Evolutionary conservation across 2,797 vertebrate genomes (phyloP), one percentile per base, ranked within the genome.

Genomic region (Thripadectes ignobilis): DNA sequence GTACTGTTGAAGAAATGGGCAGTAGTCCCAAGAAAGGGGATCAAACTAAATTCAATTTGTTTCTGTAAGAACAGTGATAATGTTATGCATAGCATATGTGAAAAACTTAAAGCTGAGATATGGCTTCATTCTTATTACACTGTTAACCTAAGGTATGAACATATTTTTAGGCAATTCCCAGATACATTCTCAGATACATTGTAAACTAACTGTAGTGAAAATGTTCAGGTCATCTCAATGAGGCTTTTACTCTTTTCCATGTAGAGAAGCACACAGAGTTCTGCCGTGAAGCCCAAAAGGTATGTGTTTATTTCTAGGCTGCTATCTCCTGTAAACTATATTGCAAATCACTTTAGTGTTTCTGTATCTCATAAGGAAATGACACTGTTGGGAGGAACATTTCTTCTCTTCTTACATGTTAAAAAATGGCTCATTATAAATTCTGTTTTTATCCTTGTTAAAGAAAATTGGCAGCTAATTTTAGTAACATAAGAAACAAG

Each of bases 391-490:
- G 49, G 32, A 66, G 12, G 48, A 57, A 52, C 4, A 10, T 83
- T 83, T 71, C 7, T 26, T 74, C 65, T 59, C 13, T 79, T 39
- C 32, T 74, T 12, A 32, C 23, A 1, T 41, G 12, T 77, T 86
- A 76, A 61, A 61, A 87, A 85, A 65, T 0, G 2, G 15, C 71
- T 94, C 34, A 51, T 51, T 87, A 9, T 38, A 85, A 72, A 23
- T 88, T 89, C 84, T 89, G 22, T 36, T 66, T 91, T 92, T 87
- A 32, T 89, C 38, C 6, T 80, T 77, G 6, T 38, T 79, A 18
- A 77, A 97, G 96, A 73, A 93, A 67, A 69, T 73, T 97, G 90
- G 96, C 97, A 78, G 7, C 94, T 52, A 93, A 8, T 30, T 98
- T 98, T 90, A 8, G 3, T 69, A 39, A 12, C 24, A 3, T 2